Base-by-base conservation (phyloP, 2,888 invertebrate genomes). In the Ophonus ardosiacus region DNA sequence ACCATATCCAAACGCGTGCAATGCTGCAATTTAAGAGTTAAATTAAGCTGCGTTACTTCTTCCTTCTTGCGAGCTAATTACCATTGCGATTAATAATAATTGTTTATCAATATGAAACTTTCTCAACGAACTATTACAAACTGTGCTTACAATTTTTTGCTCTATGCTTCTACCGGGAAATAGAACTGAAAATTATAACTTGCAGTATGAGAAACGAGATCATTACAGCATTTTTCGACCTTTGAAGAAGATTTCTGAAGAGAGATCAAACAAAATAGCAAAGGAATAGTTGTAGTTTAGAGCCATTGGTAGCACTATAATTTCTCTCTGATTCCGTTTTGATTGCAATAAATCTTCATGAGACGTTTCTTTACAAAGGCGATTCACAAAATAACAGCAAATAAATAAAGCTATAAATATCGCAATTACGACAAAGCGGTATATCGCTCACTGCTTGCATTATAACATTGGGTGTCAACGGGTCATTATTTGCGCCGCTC, bases 61-160 rank as follows among this genome's bases (percentile, higher is more conserved):
- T 68, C 68, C 68, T 68, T 24, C 68, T 38, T 38, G 31, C 2
- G 31, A 68, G 38, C 31, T 68, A 68, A 68, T 68, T 68, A 38
- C 38, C 31, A 31, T 15, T 6, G 68, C 31, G 68, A 68, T 68
- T 68, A 68, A 68, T 68, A 68, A 68, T 68, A 68, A 68, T 38
- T 38, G 68, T 68, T 68, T 68, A 68, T 68, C 68, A 68, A 68
- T 68, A 68, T 68, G 68, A 68, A 68, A 68, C 31, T 68, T 68
- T 68, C 68, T 38, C 68, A 68, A 40, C 43, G 43, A 51, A 51
- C 68, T 38, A 31, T 38, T 38, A 38, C 31, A 68, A 68, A 68
- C 68, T 68, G 68, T 68, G 68, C 68, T 68, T 68, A 24, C 31
- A 68, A 68, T 68, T 68, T 68, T 68, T 68, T 68, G 68, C 68